These are phyloP conservation scores for Brachyopa scutellaris DNA, from an alignment of 2,888 invertebrate species.

Conservation along the genomic window DNA sequence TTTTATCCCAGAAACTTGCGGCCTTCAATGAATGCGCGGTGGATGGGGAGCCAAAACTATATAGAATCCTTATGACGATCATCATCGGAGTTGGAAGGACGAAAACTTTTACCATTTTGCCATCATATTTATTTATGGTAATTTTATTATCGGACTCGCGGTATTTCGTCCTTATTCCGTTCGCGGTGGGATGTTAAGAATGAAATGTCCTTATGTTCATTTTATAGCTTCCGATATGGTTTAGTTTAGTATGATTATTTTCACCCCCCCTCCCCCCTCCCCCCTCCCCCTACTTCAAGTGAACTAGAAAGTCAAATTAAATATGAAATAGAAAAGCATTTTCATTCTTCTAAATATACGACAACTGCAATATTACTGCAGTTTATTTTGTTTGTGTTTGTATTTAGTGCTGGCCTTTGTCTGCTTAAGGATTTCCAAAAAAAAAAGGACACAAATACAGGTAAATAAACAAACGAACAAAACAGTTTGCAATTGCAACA, in stretches of 20 bases:
- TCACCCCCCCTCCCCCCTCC: too few relatives aligned
- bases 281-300: too few relatives aligned
- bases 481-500: slow-evolving; percentile 39
- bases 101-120: slow-evolving; percentile 64
- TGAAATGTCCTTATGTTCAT: slow-evolving; percentile 57
- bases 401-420: slow-evolving; percentile 45
- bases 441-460: slow-evolving; percentile 16
- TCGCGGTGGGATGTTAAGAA: slow-evolving; percentile 3
- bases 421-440: slow-evolving; percentile 50
- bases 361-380: slow-evolving; percentile 64
- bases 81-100: slow-evolving; percentile 66
- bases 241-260: slow-evolving; percentile 68
- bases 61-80: slow-evolving; percentile 68
- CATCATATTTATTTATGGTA: slow-evolving; percentile 72
- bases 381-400: slow-evolving; percentile 26
- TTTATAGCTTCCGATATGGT: slow-evolving; percentile 70
- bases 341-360: slow-evolving; percentile 37
- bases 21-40: too few relatives aligned
- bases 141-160: slow-evolving; percentile 73
- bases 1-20: slow-evolving; percentile 2
- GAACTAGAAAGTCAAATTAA: slow-evolving; percentile 49
- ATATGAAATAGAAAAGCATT: slow-evolving; percentile 34
- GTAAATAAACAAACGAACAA: slow-evolving; percentile 51
- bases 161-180: slow-evolving; percentile 37
- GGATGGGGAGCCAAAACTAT: background rate